A percentile compares a stretch with the other conserved stretches of the same genome.
Evolutionary conservation across 92 coral and sea anemone genomes (phyloP).

Genomic region (Porites cylindrica): DNA sequence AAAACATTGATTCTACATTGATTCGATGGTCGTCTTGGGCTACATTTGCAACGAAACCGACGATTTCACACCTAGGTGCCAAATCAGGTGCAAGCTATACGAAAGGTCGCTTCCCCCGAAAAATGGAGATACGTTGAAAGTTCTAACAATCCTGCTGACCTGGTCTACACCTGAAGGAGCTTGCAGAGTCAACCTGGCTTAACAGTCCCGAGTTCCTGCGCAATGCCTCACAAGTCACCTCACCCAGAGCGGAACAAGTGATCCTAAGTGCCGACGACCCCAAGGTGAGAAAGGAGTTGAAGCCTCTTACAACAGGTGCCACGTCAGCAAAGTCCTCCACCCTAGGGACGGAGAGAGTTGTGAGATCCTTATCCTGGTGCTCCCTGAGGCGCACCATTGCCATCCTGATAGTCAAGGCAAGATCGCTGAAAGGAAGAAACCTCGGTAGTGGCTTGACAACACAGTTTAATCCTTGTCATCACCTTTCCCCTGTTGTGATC

Average conservation of each 20-base stretch:
- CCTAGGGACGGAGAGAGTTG: background rate
- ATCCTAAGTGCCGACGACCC: constrained; percentile 53
- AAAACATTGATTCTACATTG: constrained; percentile 38
- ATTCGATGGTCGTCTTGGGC: constrained; percentile 5
- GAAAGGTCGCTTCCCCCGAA: constrained; percentile 10
- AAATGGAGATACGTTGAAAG: constrained; percentile 30
- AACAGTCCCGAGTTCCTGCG: constrained; percentile 46
- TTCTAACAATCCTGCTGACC: constrained; percentile 26
- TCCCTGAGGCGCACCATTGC: constrained; percentile 9
- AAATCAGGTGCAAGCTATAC: constrained; percentile 1
- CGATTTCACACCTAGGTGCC: constrained; percentile 44
- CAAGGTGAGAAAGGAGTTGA: constrained; percentile 46
- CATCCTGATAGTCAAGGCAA: background rate
- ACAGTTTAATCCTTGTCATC: background rate
- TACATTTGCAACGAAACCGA: constrained; percentile 33
- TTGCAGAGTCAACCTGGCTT: constrained; percentile 25
- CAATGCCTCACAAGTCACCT: constrained; percentile 3
- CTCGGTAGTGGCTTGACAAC: too few relatives aligned
- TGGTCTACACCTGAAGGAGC: constrained; percentile 35
- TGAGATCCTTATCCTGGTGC: background rate
- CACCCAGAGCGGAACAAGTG: constrained; percentile 32
- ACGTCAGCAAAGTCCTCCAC: background rate
- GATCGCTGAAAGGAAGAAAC: background rate
- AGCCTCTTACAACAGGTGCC: constrained; percentile 1
- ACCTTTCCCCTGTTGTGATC: background rate